Evolutionary conservation across 2,797 vertebrate genomes (phyloP), one percentile per base, ranked within the genome.

Genomic region (Muraenolepis orangiensis): DNA sequence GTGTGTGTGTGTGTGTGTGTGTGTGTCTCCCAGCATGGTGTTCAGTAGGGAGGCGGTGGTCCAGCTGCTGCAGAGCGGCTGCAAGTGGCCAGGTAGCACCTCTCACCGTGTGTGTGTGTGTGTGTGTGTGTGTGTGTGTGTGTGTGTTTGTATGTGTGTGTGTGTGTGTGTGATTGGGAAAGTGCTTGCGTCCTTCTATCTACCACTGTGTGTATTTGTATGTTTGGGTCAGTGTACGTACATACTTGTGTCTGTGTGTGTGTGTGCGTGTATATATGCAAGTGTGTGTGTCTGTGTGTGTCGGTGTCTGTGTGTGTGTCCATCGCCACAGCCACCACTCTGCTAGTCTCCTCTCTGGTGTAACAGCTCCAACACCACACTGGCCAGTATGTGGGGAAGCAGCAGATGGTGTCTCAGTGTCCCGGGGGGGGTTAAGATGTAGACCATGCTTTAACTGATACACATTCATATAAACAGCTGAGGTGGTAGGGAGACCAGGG

Each of bases 61-160:
- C 74, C 94, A 80, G 69, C 94, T 98, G 26, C 92, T 97, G 3
- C 80, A 85, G 76, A 98, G 97, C 72, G 95, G 94, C 81, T 99
- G 97, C 81, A 95, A 94, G n/a, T 99, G 98, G 98, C 87, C 98
- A 99, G 96, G 97, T 72, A 36, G 11, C 28, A 5, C 30, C 6
- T 31, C 69, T 3, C 40, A 8, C 70, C 74, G 34, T 32, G 11
- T 72, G 12, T 74, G 3, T 69, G 30, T 69, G 1, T 67, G 26
- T 14, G n/a, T 66, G 8, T 66, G 64, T 66, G 61, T 66, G 64
- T 29, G 64, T 66, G 10, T 66, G 61, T 12, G 64, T 66, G 26
- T 29, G 23, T n/a, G n/a, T n/a, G n/a, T n/a, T n/a, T n/a, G n/a
- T n/a, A n/a, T n/a, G n/a, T n/a, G n/a, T n/a, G n/a, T n/a, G n/a